These are phyloP conservation scores for Budorcas taxicolor DNA, from an alignment of 2,113 vertebrate species.

Conservation along the genomic window DNA sequence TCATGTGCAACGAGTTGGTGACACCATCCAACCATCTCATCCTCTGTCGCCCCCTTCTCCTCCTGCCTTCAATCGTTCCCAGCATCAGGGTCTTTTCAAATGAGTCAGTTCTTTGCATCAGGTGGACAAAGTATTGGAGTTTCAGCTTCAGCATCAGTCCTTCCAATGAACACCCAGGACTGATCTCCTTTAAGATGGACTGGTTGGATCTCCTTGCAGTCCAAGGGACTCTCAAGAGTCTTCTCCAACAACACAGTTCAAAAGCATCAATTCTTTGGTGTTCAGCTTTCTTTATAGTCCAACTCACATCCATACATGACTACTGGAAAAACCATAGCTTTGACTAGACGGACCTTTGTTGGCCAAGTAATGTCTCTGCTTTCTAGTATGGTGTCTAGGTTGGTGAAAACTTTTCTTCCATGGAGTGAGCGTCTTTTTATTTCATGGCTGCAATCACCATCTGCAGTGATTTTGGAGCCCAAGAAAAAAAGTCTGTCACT, in stretches of 20 bases:
- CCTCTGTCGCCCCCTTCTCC: neutral
- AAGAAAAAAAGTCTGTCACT: neutral
- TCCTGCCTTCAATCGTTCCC: neutral
- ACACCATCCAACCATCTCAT: neutral
- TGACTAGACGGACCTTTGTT: neutral
- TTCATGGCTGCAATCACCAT: neutral
- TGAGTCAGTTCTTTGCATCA: neutral
- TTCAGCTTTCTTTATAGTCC: neutral
- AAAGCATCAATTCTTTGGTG: neutral
- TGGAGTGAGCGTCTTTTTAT: fast-evolving
- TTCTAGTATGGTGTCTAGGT: neutral
- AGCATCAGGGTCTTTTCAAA: neutral
- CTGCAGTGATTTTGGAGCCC: neutral
- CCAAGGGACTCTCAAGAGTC: neutral
- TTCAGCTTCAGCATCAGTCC: neutral
- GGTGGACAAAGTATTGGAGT: neutral
- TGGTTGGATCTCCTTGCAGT: neutral
- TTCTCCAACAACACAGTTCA: neutral
- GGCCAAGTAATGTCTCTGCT: neutral
- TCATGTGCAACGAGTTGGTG: neutral
- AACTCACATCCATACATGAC: neutral
- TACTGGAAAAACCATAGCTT: neutral
- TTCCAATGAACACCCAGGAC: neutral
- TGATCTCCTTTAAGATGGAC: neutral
- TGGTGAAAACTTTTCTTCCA: neutral